Base-by-base conservation (phyloP, 2,888 invertebrate genomes). In the Pachliopta kotzebuea region DNA sequence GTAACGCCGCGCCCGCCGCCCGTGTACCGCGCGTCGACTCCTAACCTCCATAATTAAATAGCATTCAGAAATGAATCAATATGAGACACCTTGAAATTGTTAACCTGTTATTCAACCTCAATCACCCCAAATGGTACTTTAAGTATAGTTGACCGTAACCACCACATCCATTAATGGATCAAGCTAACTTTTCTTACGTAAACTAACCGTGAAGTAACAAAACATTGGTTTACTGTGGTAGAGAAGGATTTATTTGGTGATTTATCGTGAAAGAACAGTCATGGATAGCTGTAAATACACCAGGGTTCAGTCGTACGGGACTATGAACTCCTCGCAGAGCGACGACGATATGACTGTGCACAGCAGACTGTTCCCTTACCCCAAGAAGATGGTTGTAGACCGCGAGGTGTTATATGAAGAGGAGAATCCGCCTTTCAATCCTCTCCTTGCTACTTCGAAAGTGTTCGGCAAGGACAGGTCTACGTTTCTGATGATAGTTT, bases 381-480 rank as follows among this genome's bases (percentile, higher is more conserved):
- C 79, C 24, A 89, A 90, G 70, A 92, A 90, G 69, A 85, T 92
- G 86, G 74, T 87, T 1, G 79, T 92, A 0, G 78, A 83, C 55
- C 77, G 86, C 42, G 90, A 90, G 65, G 80, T 88, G n/a, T 67
- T 90, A 68, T 91, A 90, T 62, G 90, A 91, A 67, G 89, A 91
- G 62, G 83, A 90, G 69, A 72, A 91, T 68, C 89, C 90, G 0
- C 90, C 90, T 0, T 91, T 90, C 68, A 83, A 88, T 68, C 90
- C 91, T 0, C 71, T 90, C 2, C 80, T 90, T 20, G 89, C 82
- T 0, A 90, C 90, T 1, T 78, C 77, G 1, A 84, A 82, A 68
- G 75, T 93, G 60, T 89, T 93, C 67, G 93, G 94, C 1, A 83
- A 93, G 63, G 85, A 92, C 54, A 87, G 93, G 69, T 93, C 93